Evolutionary conservation across 2,888 invertebrate genomes (phyloP).

Genomic region (Acleris emargana): DNA sequence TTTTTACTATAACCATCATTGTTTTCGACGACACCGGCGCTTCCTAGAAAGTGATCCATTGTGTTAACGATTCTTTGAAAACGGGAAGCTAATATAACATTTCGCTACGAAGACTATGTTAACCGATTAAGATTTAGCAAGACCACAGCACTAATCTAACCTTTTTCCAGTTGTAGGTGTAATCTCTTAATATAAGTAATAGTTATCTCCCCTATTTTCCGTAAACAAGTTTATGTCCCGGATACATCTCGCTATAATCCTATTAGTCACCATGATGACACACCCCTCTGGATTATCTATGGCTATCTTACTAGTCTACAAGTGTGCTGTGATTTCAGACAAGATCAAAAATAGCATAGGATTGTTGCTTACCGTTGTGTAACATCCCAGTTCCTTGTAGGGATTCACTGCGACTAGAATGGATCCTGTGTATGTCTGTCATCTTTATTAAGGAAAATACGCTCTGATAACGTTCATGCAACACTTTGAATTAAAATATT

Average conservation of each 20-base stretch:
- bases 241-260: constrained; percentile 17
- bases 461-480: not conserved
- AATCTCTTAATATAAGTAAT: constrained; percentile 5
- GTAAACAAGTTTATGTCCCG: constrained; percentile 14
- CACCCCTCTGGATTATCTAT: constrained; percentile 8
- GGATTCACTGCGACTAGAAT: constrained; percentile 97
- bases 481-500: constrained; percentile 3
- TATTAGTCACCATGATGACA: constrained; percentile 31
- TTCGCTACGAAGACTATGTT: constrained; percentile 1
- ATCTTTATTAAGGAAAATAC: constrained; percentile 79
- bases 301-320: constrained; percentile 13
- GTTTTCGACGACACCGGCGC: constrained; percentile 14
- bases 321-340: constrained; percentile 20
- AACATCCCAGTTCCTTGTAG: constrained; percentile 95
- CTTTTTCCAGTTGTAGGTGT: not conserved
- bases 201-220: constrained; percentile 8
- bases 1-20: constrained; percentile 30
- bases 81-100: constrained; percentile 30
- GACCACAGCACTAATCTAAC: too few species aligned
- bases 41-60: constrained; percentile 35
- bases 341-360: constrained; percentile 26
- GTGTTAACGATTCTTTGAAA: constrained; percentile 31
- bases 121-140: not conserved
- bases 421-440: constrained; percentile 95
- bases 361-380: constrained; percentile 89